Conservation (phyloP, 1,140 invertebrate genomes). For the Dryas iulia region DNA sequence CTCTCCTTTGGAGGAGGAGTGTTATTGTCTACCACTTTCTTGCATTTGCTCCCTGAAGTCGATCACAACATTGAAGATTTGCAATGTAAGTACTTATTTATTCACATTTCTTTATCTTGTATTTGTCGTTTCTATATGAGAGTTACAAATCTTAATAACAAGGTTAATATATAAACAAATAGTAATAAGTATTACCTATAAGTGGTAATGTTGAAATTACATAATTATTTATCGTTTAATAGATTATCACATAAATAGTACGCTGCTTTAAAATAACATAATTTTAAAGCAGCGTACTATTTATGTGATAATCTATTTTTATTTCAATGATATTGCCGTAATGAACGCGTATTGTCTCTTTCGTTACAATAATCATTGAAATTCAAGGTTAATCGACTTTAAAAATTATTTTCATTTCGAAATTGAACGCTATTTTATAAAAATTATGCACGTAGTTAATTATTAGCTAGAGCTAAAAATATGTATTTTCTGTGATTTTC, state of each 20-base stretch:
- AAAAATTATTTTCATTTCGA: background rate
- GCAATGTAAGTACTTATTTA: slow-evolving; percentile 56
- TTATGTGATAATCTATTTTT: background rate
- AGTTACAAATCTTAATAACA: background rate
- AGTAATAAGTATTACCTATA: background rate
- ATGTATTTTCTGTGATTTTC: too few species aligned
- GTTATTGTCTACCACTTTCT: slow-evolving; percentile 92
- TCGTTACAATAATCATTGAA: background rate
- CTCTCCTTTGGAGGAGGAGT: slow-evolving; percentile 95
- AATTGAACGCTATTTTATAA: too few species aligned
- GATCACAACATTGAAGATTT: slow-evolving; percentile 83
- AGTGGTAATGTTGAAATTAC: background rate
- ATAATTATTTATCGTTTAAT: too few species aligned
- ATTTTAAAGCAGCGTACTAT: background rate
- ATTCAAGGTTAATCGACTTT: background rate
- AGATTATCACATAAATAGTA: too few species aligned
- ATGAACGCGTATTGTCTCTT: background rate
- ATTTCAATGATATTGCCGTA: background rate
- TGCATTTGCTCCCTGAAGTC: slow-evolving; percentile 95
- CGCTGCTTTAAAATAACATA: too few species aligned
- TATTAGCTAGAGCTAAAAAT: too few species aligned
- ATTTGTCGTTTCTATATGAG: background rate
- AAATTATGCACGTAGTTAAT: too few species aligned
- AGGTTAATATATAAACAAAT: background rate
- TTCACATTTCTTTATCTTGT: background rate